Percentiles rank a stretch among this genome's conserved stretches.
Evolutionary conservation across 2,888 invertebrate genomes (phyloP).

Genomic region (Drosophila testacea): DNA sequence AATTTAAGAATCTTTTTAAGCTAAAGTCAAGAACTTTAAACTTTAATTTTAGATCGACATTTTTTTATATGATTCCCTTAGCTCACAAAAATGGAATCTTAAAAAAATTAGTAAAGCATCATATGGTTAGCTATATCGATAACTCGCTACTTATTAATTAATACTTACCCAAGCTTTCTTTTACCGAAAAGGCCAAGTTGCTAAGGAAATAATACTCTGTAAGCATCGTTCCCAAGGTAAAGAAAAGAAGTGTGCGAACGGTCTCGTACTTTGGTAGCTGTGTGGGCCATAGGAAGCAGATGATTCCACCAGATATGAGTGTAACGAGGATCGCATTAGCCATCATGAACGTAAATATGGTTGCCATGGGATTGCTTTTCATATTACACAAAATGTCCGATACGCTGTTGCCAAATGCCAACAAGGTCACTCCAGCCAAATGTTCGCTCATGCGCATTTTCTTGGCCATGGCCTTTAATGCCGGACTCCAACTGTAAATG

Average conservation of each 20-base stretch:
- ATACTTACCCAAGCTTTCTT: slow-evolving; percentile 9
- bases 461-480: slow-evolving; percentile 22
- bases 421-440: slow-evolving; percentile 29
- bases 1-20: too few relatives aligned
- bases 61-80: too few relatives aligned
- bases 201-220: slow-evolving; percentile 3
- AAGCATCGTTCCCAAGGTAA: slow-evolving; percentile 4
- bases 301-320: slow-evolving; percentile 26
- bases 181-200: neutral
- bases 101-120: too few relatives aligned
- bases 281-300: slow-evolving; percentile 26
- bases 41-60: too few relatives aligned
- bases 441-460: slow-evolving; percentile 34
- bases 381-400: slow-evolving; percentile 17
- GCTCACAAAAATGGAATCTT: too few relatives aligned
- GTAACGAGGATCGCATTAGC: slow-evolving; percentile 19
- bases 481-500: slow-evolving; percentile 22
- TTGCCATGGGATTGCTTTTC: neutral
- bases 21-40: too few relatives aligned
- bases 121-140: too few relatives aligned
- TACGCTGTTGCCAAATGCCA: slow-evolving; percentile 34
- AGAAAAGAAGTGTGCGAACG: slow-evolving; percentile 29
- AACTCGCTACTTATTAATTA: neutral
- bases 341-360: slow-evolving; percentile 13
- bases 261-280: slow-evolving; percentile 28